These are phyloP conservation scores for Liposcelis brunnea DNA, from an alignment of 2,888 invertebrate species.

Conservation along the genomic window DNA sequence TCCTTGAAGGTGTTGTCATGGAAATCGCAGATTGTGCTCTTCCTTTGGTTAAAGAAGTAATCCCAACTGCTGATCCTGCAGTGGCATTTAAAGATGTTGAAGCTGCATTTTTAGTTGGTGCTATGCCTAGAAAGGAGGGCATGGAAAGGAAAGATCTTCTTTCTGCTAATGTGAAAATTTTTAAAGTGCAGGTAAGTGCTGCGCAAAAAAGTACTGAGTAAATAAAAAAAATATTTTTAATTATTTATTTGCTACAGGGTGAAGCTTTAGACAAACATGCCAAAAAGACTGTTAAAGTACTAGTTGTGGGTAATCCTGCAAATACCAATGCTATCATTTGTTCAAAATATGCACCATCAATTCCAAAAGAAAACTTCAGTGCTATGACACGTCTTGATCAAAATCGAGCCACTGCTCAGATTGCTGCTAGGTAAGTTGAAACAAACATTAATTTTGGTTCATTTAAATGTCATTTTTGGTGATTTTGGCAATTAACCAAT, in stretches of 20 bases:
- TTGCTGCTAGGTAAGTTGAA: slow-evolving; percentile 44
- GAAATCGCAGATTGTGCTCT: slow-evolving; percentile 91
- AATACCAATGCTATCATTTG: slow-evolving; percentile 97
- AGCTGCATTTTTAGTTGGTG: slow-evolving; percentile 91
- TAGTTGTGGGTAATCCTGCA: slow-evolving; percentile 98
- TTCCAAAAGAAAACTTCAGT: slow-evolving; percentile 89
- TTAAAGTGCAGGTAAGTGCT: slow-evolving; percentile 63
- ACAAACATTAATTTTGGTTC: too few relatives aligned
- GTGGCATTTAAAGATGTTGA: slow-evolving; percentile 92
- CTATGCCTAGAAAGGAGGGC: slow-evolving; percentile 93
- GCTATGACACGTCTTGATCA: slow-evolving; percentile 98
- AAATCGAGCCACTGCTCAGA: slow-evolving; percentile 85
- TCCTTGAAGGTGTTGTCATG: slow-evolving; percentile 97
- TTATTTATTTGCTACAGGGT: slow-evolving; percentile 33
- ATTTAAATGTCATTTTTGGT: too few relatives aligned
- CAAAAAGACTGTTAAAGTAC: slow-evolving; percentile 79
- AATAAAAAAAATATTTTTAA: neutral
- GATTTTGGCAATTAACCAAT: too few relatives aligned
- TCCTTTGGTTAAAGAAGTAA: slow-evolving; percentile 62
- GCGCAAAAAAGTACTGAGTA: too few relatives aligned
- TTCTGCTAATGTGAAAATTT: slow-evolving; percentile 94
- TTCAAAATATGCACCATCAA: slow-evolving; percentile 87
- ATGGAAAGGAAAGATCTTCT: slow-evolving; percentile 98
- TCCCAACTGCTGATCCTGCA: slow-evolving; percentile 74
- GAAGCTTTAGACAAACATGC: slow-evolving; percentile 80